Conservation (phyloP, 2,888 invertebrate genomes). For the Sarcophaga variegata region DNA sequence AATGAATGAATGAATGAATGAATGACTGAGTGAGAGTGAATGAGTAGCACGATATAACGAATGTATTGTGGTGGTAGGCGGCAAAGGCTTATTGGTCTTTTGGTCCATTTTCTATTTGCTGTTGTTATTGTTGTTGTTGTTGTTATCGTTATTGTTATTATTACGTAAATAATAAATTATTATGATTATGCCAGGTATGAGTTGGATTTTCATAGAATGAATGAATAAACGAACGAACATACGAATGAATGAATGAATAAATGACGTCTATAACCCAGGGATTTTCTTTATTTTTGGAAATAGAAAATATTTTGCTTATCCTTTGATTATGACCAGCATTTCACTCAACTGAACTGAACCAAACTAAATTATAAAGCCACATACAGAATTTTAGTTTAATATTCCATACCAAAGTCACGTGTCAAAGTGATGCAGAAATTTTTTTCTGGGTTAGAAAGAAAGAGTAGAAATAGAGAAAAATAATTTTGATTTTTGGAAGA, state of each 20-base stretch:
- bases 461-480: too few species aligned
- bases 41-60: too few species aligned
- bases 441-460: background rate
- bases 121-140: conserved; percentile 2
- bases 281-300: conserved; percentile 36
- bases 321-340: background rate
- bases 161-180: conserved; percentile 63
- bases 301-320: background rate
- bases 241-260: background rate
- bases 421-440: conserved; percentile 44
- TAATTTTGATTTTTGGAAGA: too few species aligned
- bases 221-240: conserved; percentile 17
- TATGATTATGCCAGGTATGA: conserved; percentile 46
- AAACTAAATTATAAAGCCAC: background rate
- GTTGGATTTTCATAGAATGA: conserved; percentile 36
- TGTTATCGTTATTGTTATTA: conserved; percentile 26
- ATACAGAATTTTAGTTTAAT: conserved; percentile 32
- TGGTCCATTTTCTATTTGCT: background rate
- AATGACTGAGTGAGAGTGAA: too few species aligned
- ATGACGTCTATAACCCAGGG: conserved; percentile 49
- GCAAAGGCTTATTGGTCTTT: background rate
- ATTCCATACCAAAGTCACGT: conserved; percentile 49
- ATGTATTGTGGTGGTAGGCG: background rate
- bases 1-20: too few species aligned
- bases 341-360: background rate